A percentile compares a stretch with the other conserved stretches of the same genome.
These are phyloP conservation scores for Holothuria scabra DNA, from an alignment of 53 echinoderm and acorn worm genomes.

Conservation along the genomic window DNA sequence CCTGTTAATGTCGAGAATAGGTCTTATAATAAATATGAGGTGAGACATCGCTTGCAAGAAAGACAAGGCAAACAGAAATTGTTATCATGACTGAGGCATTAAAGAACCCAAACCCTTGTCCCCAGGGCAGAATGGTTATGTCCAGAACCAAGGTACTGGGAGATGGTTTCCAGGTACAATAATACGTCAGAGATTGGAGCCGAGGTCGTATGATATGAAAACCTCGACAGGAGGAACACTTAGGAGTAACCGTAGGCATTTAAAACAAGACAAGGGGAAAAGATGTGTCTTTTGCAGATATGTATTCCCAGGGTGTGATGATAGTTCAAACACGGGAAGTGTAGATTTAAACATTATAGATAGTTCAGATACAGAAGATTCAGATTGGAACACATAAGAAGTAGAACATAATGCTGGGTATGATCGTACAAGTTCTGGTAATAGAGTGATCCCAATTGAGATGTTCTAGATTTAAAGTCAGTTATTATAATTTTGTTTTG, in stretches of 20 bases:
- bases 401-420: too few relatives aligned
- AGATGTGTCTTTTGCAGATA: neutral
- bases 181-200: conserved; percentile 14
- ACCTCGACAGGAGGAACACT: neutral
- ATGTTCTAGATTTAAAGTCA: neutral
- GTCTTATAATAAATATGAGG: neutral
- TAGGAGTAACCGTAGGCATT: conserved; percentile 28
- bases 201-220: conserved; percentile 47
- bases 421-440: neutral
- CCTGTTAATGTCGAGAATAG: neutral
- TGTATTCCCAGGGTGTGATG: neutral
- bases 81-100: neutral
- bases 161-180: conserved; percentile 11
- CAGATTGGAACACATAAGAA: too few relatives aligned
- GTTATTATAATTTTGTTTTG: too few relatives aligned
- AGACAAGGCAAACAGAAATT: neutral
- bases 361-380: neutral
- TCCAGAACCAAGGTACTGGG: conserved; percentile 1
- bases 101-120: neutral
- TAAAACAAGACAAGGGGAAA: conserved; percentile 22
- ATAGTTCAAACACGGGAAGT: neutral
- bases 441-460: conserved; percentile 13
- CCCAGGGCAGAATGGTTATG: neutral
- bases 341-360: too few relatives aligned
- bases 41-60: neutral